Percentiles rank a stretch among this genome's conserved stretches.
These are phyloP conservation scores for Ypsolopha scabrella DNA, from an alignment of 2,888 invertebrate species.

Conservation along the genomic window DNA sequence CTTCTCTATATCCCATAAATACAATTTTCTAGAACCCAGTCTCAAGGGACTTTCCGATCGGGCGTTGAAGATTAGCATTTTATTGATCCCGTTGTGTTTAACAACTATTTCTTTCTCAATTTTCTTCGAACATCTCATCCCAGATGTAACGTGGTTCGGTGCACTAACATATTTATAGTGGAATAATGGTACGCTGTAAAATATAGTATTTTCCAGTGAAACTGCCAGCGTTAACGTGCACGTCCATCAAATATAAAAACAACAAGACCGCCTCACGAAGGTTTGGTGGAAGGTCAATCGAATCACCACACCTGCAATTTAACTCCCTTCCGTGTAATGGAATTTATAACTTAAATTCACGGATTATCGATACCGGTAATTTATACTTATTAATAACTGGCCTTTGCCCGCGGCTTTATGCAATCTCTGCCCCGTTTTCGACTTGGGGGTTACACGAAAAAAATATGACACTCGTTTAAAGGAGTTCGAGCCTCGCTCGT, in stretches of 20 bases:
- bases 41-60: neutral
- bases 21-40: neutral
- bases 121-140: too few species aligned
- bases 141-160: too few species aligned
- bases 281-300: conserved; percentile 24
- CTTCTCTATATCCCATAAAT: neutral
- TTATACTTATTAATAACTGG: too few species aligned
- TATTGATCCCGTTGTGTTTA: too few species aligned
- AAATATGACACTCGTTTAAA: too few species aligned
- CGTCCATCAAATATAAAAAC: conserved; percentile 17
- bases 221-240: conserved; percentile 7
- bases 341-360: conserved; percentile 18
- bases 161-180: neutral
- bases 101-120: too few species aligned
- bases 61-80: neutral
- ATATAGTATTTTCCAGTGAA: conserved; percentile 14
- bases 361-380: too few species aligned
- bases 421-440: too few species aligned
- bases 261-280: conserved; percentile 5
- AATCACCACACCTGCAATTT: conserved; percentile 27
- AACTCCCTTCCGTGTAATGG: conserved; percentile 29
- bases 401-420: too few species aligned
- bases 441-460: too few species aligned
- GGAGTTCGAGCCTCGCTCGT: too few species aligned
- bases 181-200: neutral